These are phyloP conservation scores for Proales similis DNA, from an alignment of 1,140 invertebrate genomes.

Conservation along the genomic window DNA sequence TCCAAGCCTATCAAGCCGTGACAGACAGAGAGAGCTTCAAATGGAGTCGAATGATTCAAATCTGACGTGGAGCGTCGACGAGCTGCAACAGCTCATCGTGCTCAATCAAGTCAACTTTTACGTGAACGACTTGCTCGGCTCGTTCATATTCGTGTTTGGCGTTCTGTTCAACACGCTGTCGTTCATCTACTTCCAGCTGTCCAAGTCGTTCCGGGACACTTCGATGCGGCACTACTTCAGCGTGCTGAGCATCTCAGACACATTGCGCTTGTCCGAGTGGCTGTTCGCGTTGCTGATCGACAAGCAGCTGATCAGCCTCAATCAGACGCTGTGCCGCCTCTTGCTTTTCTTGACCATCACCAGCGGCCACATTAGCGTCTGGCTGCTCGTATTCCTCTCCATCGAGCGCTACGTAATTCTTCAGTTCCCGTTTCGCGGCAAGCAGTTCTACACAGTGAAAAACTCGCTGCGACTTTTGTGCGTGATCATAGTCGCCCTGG, in stretches of 20 bases:
- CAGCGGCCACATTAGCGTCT: conserved; percentile 31
- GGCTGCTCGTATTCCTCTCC: conserved; percentile 29
- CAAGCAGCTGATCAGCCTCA: conserved; percentile 2
- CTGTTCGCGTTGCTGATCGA: conserved; percentile 18
- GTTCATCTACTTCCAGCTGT: conserved; percentile 33
- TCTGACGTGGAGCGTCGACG: neutral
- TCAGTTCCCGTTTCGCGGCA: conserved; percentile 25
- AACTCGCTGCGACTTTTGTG: conserved; percentile 29
- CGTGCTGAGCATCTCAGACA: conserved; percentile 16
- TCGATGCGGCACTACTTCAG: conserved; percentile 35
- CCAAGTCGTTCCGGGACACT: conserved; percentile 18
- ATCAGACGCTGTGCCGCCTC: neutral
- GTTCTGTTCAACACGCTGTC: conserved; percentile 19
- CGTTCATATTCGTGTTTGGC: conserved; percentile 1
- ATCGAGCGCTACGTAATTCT: conserved; percentile 32
- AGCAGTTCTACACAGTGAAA: conserved; percentile 3
- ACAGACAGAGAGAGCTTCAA: no score
- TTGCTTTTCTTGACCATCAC: neutral
- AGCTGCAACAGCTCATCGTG: neutral
- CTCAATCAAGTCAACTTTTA: conserved; percentile 12
- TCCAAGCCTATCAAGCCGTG: no score
- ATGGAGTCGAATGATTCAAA: conserved; percentile 22
- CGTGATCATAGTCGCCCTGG: neutral
- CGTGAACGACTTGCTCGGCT: conserved; percentile 14
- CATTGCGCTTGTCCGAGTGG: conserved; percentile 24